A percentile compares a stretch with the other conserved stretches of the same genome.
These are phyloP conservation scores for Erpornis zantholeuca DNA, from an alignment of 2,113 vertebrate species.

Conservation along the genomic window DNA sequence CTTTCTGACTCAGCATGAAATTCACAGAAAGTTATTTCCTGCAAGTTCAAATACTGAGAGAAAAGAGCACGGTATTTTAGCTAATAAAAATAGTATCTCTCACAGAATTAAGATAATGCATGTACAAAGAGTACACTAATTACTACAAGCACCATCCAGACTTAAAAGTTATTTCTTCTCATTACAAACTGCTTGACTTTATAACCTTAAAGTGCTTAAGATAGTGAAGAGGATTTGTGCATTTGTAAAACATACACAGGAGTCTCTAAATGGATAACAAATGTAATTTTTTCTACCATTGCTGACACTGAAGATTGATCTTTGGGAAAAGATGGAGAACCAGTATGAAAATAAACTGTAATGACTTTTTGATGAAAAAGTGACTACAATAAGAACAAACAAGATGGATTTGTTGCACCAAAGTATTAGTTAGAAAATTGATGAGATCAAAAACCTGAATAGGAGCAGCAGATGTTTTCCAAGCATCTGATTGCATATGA, in stretches of 20 bases:
- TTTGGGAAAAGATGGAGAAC: not conserved
- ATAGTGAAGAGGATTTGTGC: not conserved
- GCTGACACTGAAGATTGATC: not conserved
- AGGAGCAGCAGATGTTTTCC: constrained; percentile 37
- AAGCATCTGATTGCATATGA: constrained; percentile 19
- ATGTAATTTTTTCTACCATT: not conserved
- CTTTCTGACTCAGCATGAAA: not conserved
- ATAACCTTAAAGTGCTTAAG: not conserved
- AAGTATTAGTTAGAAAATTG: not conserved
- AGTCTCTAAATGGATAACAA: not conserved
- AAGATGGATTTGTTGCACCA: not conserved
- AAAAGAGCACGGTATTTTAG: not conserved
- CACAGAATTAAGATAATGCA: not conserved
- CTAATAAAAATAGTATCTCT: not conserved
- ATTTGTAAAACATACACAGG: not conserved
- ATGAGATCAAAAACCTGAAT: constrained; percentile 37
- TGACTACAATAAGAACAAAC: not conserved
- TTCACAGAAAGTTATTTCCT: not conserved
- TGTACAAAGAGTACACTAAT: not conserved
- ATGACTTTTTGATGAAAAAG: not conserved
- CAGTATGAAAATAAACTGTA: not conserved
- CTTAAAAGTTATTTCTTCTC: not conserved
- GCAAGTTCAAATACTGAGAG: not conserved
- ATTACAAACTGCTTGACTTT: not conserved
- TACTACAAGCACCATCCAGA: not conserved